Base-by-base conservation (phyloP, 2,888 invertebrate species). In the Autographa pulchrina region DNA sequence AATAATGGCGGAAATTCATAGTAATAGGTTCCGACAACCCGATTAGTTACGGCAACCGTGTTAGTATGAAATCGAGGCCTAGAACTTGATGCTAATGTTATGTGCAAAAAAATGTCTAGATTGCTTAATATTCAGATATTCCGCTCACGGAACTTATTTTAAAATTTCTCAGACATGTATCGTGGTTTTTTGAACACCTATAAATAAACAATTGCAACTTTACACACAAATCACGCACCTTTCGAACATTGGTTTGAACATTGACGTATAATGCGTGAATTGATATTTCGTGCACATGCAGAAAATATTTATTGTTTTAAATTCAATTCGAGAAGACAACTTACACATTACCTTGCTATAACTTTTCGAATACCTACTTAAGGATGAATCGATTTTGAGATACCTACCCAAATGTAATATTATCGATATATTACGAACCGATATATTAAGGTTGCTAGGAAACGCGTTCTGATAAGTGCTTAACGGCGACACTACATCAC, bases 401-500 rank as follows among this genome's bases (percentile, higher is more conserved):
- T 13, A 52, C 16, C 20, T 13, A 52, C 16, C 20, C 9, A 54
- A n/a, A 59, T 61, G 4, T 64, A n/a, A 61, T 68, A 8, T 54
- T 59, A 84, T 84, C 62, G 84, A 82, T 72, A 59, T 75, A n/a
- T 72, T 79, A 74, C 74, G 56, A 65, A n/a, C 38, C 32, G 25
- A 56, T n/a, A n/a, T n/a, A 62, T 41, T 14, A 48, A n/a, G 61
- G 82, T 82, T 84, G 82, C 82, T 77, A 82, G 56, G 82, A 62
- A 35, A 77, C 62, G 43, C 66, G 72, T 61, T 48, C n/a, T 69
- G 68, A 73, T 67, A 67, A 60, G 35, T 61, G 56, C 18, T 71
- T 54, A n/a, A 20, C 72, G 68, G 61, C 41, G 61, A 67, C 52
- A 16, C 7, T 16, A 32, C 25, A 31, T 16, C 58, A 8, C 32